These are phyloP conservation scores for Hartigia nigra DNA, from an alignment of 2,888 invertebrate genomes.

Conservation along the genomic window DNA sequence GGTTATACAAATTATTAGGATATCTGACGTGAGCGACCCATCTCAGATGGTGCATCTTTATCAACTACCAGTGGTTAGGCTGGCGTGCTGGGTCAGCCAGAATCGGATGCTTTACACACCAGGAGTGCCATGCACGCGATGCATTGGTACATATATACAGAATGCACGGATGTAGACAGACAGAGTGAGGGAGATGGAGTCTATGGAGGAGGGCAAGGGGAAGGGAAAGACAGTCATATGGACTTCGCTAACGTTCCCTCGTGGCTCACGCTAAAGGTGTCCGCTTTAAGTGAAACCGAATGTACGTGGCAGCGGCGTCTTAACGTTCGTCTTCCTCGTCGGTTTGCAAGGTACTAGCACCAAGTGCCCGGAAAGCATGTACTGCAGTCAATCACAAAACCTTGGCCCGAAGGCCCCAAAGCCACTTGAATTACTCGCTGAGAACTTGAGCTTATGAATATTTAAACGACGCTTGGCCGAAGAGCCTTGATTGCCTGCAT, in stretches of 20 bases:
- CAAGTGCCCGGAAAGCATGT: background rate
- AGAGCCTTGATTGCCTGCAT: background rate
- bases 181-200: background rate
- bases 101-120: background rate
- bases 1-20: background rate
- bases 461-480: slow-evolving; percentile 1
- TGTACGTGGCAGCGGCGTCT: background rate
- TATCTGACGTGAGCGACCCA: background rate
- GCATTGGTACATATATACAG: background rate
- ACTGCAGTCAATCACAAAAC: slow-evolving; percentile 2
- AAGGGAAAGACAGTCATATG: background rate
- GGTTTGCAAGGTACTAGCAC: background rate
- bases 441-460: background rate
- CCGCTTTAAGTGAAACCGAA: background rate
- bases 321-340: background rate
- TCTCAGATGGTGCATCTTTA: background rate
- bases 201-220: background rate
- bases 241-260: background rate
- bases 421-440: slow-evolving; percentile 11
- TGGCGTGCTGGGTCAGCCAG: background rate
- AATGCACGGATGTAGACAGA: background rate
- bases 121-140: background rate
- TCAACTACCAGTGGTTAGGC: background rate
- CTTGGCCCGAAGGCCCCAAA: slow-evolving; percentile 15
- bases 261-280: background rate